Conservation (phyloP, 2,797 vertebrate genomes). For the Oophaga sylvatica region DNA sequence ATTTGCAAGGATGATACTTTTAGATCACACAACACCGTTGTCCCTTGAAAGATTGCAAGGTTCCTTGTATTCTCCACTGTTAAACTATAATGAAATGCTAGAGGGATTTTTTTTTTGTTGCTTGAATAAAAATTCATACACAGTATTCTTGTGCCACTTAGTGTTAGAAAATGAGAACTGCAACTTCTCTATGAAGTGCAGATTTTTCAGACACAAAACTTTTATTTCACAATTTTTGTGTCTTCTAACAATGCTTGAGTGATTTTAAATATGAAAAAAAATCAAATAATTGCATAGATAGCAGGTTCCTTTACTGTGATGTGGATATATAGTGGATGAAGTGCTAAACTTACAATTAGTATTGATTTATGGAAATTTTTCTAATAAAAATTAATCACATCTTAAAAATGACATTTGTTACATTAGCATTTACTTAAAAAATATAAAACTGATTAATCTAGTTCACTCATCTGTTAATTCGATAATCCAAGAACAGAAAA, state of each 20-base stretch:
- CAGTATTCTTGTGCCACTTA: background rate
- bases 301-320: background rate
- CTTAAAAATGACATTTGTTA: too few relatives aligned
- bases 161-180: background rate
- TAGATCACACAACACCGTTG: background rate
- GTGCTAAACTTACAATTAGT: too few relatives aligned
- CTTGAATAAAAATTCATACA: background rate
- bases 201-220: background rate
- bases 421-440: too few relatives aligned
- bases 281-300: too few relatives aligned
- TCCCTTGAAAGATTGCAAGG: background rate
- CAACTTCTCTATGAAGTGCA: constrained; percentile 49
- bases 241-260: background rate
- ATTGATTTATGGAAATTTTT: too few relatives aligned
- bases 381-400: too few relatives aligned
- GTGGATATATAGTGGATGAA: background rate
- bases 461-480: too few relatives aligned
- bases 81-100: background rate
- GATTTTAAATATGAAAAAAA: background rate
- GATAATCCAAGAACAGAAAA: too few relatives aligned
- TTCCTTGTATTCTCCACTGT: background rate
- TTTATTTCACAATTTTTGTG: background rate
- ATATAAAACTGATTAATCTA: too few relatives aligned
- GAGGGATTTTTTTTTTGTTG: background rate
- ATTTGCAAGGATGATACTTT: background rate